These are phyloP conservation scores for Euschistus heros DNA, from an alignment of 1,140 invertebrate genomes.

Conservation along the genomic window DNA sequence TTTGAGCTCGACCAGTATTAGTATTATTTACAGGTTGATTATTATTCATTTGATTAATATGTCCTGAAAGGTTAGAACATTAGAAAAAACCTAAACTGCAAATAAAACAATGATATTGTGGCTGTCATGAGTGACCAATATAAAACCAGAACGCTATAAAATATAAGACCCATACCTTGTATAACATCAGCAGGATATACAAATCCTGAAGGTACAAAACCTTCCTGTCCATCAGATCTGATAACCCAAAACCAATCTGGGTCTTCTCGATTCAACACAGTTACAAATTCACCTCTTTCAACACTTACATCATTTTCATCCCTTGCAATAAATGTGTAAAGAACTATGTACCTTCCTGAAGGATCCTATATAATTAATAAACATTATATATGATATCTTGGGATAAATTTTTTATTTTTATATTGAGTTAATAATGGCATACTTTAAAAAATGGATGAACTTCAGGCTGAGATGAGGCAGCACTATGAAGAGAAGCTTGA, in stretches of 20 bases:
- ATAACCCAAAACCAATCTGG: constrained; percentile 94
- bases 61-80: constrained; percentile 33
- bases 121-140: not conserved
- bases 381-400: not conserved
- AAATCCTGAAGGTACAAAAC: constrained; percentile 91
- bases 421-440: constrained; percentile 2
- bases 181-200: constrained; percentile 80
- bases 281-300: constrained; percentile 86
- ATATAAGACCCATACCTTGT: constrained; percentile 43
- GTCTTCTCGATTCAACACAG: constrained; percentile 85
- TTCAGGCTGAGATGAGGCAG: constrained; percentile 52
- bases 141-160: not conserved
- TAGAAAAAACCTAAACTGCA: not conserved
- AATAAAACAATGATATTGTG: not conserved
- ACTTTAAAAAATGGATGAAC: constrained; percentile 79
- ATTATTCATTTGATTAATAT: constrained; percentile 36
- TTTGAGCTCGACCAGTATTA: constrained; percentile 21
- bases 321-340: constrained; percentile 84
- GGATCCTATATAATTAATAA: constrained; percentile 47
- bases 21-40: constrained; percentile 27
- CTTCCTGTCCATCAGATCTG: constrained; percentile 82
- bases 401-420: not conserved
- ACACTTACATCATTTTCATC: constrained; percentile 93
- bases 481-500: constrained; percentile 47
- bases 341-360: constrained; percentile 77